A percentile compares a stretch with the other conserved stretches of the same genome.
These are phyloP conservation scores for Uloborus diversus DNA, from an alignment of 1,140 invertebrate species.

Conservation along the genomic window DNA sequence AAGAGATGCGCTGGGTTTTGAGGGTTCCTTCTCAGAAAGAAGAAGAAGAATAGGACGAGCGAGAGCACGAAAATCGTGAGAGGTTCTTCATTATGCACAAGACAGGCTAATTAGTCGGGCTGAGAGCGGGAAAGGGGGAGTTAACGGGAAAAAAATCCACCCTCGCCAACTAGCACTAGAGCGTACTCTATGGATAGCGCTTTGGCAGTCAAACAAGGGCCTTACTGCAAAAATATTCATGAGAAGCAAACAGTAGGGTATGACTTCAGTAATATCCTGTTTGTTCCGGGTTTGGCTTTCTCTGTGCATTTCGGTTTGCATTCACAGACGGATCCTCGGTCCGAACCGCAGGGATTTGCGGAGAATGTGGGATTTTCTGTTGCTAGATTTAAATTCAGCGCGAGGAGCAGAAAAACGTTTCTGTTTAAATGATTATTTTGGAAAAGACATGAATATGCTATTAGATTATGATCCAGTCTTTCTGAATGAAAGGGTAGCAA, in stretches of 20 bases:
- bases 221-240: constrained; percentile 56
- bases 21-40: constrained; percentile 36
- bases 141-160: constrained; percentile 27
- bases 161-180: constrained; percentile 39
- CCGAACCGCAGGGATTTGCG: constrained; percentile 21
- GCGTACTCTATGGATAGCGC: neutral
- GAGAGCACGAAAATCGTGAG: constrained; percentile 54
- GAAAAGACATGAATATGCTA: too few relatives aligned
- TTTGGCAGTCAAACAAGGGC: constrained; percentile 32
- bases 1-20: constrained; percentile 32
- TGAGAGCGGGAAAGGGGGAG: neutral
- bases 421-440: neutral
- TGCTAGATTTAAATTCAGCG: neutral
- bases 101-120: constrained; percentile 53
- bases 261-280: constrained; percentile 44
- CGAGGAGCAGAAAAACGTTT: neutral
- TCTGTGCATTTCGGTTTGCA: neutral
- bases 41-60: constrained; percentile 42
- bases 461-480: too few relatives aligned
- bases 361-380: neutral
- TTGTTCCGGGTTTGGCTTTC: constrained; percentile 36
- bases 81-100: constrained; percentile 56
- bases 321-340: neutral
- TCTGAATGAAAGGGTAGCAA: too few relatives aligned
- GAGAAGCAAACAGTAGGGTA: constrained; percentile 51